phyloP scores from a whole-genome alignment of 37 sponge, comb jelly and placozoan genomes.

The Agelas oroides region DNA sequence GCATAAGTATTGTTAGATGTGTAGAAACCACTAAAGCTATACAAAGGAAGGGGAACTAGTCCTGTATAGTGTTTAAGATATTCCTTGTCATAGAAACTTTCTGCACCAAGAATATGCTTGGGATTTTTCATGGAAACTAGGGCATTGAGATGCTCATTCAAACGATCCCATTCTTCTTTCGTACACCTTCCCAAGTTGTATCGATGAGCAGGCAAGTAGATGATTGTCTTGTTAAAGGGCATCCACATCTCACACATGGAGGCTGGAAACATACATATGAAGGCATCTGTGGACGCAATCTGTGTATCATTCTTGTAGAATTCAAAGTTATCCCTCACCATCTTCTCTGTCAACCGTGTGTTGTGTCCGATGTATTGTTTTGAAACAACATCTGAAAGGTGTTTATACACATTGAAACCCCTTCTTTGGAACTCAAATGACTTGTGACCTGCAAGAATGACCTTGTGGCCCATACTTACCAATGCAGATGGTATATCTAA shows the following conservation, averaged over 20 bases:
- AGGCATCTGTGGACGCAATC: too few species aligned
- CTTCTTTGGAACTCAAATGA: constrained; percentile 7
- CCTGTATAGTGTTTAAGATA: constrained; percentile 59
- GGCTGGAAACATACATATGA: too few species aligned
- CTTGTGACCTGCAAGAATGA: constrained; percentile 23
- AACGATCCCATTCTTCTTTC: too few species aligned
- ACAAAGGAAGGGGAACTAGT: constrained; percentile 33
- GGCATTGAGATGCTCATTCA: too few species aligned
- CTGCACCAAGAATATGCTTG: constrained; percentile 32
- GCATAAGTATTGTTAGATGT: constrained; percentile 12
- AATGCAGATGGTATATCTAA: too few species aligned
- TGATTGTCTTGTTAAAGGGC: too few species aligned
- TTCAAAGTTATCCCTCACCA: too few species aligned
- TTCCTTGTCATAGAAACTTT: constrained; percentile 46
- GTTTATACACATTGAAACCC: constrained; percentile 20
- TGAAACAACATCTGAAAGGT: constrained; percentile 45
- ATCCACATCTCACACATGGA: too few species aligned
- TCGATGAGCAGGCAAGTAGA: too few species aligned
- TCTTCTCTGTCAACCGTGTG: too few species aligned
- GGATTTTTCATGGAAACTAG: constrained; percentile 32
- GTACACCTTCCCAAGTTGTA: too few species aligned
- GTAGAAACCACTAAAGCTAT: constrained; percentile 20
- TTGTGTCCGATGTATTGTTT: constrained; percentile 1
- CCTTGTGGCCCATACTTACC: constrained; percentile 27
- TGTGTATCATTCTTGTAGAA: too few species aligned